Percentiles rank a stretch among this genome's conserved stretches.
These are phyloP conservation scores for Carettochelys insculpta DNA, from an alignment of 2,113 vertebrate genomes.

Conservation along the genomic window DNA sequence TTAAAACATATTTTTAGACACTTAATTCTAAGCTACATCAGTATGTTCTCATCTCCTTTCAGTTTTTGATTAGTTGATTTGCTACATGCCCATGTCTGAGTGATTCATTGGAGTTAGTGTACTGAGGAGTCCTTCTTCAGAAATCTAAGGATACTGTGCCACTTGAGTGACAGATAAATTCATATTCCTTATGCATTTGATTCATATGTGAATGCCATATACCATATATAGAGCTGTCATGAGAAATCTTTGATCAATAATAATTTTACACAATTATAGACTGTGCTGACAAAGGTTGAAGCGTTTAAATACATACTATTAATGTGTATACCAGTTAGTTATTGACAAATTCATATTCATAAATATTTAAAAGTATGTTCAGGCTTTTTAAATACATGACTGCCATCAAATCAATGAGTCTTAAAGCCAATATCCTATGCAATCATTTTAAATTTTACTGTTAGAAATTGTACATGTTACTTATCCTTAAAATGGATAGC, in stretches of 20 bases:
- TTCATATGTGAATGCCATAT: not conserved
- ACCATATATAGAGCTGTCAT: not conserved
- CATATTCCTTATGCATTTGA: not conserved
- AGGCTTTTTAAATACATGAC: not conserved
- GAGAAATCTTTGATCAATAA: not conserved
- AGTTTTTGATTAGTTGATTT: not conserved
- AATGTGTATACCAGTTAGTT: not conserved
- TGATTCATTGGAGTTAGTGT: not conserved
- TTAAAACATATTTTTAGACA: not conserved
- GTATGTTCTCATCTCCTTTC: not conserved
- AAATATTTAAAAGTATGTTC: fast-evolving
- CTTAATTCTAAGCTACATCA: not conserved
- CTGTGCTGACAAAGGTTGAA: not conserved
- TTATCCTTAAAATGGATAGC: not conserved
- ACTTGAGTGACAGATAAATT: not conserved
- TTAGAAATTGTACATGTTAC: not conserved
- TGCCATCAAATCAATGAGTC: not conserved
- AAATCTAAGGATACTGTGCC: not conserved
- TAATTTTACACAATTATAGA: not conserved
- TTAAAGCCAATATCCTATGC: not conserved
- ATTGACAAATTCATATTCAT: not conserved
- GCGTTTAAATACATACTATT: not conserved
- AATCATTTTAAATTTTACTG: not conserved
- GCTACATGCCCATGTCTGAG: not conserved
- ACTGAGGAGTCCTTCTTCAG: not conserved